phyloP scores from a whole-genome alignment of 2,113 vertebrate genomes.

The Bufo gargarizans region DNA sequence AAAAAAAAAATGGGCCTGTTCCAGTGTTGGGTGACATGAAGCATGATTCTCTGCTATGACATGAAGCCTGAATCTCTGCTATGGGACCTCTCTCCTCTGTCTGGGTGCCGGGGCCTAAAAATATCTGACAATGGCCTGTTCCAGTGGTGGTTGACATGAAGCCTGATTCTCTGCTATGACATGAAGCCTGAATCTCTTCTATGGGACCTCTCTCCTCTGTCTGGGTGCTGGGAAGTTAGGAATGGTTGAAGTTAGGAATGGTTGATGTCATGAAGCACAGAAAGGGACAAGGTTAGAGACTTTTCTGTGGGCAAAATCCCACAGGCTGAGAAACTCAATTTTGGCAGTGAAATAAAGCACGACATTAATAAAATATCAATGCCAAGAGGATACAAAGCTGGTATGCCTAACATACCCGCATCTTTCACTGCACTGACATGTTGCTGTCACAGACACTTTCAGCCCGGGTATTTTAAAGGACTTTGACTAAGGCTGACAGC shows the following conservation, averaged over 20 bases:
- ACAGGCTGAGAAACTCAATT: constrained; percentile 1
- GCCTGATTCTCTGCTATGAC: no score
- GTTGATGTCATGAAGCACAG: not conserved
- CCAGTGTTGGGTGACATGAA: no score
- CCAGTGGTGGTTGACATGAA: no score
- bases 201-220: no score
- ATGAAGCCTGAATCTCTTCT: no score
- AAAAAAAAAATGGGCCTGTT: no score
- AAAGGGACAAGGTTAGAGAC: not conserved
- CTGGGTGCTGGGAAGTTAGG: no score
- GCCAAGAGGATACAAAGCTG: constrained; percentile 30
- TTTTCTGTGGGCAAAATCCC: not conserved
- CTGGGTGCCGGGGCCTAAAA: no score
- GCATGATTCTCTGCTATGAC: no score
- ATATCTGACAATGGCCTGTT: no score
- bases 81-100: no score
- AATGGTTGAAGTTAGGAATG: not conserved
- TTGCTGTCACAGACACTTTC: constrained; percentile 5
- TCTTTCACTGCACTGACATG: not conserved
- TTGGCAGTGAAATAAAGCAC: constrained; percentile 11
- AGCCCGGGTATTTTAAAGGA: not conserved
- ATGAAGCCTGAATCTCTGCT: no score
- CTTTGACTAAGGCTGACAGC: not conserved
- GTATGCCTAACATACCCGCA: not conserved
- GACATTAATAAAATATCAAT: constrained; percentile 38